These are phyloP conservation scores for Conops quadrifasciatus DNA, from an alignment of 2,888 invertebrate genomes.

Conservation along the genomic window DNA sequence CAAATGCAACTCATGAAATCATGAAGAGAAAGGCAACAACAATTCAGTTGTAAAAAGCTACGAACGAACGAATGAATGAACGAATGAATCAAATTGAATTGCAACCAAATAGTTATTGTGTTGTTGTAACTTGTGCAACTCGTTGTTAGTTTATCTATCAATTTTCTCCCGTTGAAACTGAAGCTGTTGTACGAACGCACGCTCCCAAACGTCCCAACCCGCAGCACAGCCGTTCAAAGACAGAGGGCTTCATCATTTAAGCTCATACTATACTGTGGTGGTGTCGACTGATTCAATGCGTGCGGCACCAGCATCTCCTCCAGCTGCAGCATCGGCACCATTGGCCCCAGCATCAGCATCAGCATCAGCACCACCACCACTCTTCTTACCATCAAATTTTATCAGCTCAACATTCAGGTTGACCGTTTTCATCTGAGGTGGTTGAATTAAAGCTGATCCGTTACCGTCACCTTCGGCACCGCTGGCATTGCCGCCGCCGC, in stretches of 20 bases:
- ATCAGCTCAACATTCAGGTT: conserved; percentile 60
- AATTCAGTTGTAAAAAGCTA: conserved; percentile 17
- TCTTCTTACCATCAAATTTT: conserved; percentile 54
- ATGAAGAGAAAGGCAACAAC: conserved; percentile 9
- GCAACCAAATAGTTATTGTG: conserved; percentile 17
- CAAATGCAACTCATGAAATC: conserved; percentile 21
- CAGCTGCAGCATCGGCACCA: conserved; percentile 45
- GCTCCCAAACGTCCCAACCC: conserved; percentile 60
- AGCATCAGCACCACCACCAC: conserved; percentile 39
- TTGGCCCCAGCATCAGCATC: conserved; percentile 45
- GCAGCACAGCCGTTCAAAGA: conserved; percentile 62
- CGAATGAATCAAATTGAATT: conserved; percentile 10
- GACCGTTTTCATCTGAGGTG: conserved; percentile 46
- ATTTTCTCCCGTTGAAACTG: conserved; percentile 56
- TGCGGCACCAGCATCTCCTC: conserved; percentile 48
- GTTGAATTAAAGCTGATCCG: conserved; percentile 42
- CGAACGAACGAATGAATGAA: conserved; percentile 1
- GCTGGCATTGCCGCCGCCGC: conserved; percentile 36
- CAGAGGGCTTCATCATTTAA: conserved; percentile 49
- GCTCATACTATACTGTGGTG: conserved; percentile 65
- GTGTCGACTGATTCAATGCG: conserved; percentile 64
- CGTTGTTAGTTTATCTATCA: conserved; percentile 40
- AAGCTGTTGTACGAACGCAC: conserved; percentile 46
- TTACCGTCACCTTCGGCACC: conserved; percentile 47
- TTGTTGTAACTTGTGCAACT: conserved; percentile 8